phyloP scores from a whole-genome alignment of 2,888 invertebrate genomes.

The Ferrisia virgata region DNA sequence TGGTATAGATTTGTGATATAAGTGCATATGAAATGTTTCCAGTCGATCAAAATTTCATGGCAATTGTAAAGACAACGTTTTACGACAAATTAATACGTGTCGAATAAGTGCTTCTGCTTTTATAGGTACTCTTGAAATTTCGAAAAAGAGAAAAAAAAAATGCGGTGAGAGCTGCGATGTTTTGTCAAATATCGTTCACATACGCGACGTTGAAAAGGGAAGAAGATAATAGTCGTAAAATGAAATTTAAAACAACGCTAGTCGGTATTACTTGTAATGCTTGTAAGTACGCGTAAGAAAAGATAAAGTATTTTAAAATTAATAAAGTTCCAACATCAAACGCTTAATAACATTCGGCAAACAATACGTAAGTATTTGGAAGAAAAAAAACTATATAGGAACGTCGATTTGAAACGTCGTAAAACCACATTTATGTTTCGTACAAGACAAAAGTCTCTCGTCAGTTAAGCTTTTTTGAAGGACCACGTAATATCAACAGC shows the following conservation, averaged over 20 bases:
- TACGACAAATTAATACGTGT: neutral
- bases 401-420: conserved; percentile 13
- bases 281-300: neutral
- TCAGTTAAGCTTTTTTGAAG: conserved; percentile 23
- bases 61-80: neutral
- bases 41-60: neutral
- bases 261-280: neutral
- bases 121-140: neutral
- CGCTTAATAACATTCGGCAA: conserved; percentile 4
- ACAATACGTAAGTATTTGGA: neutral
- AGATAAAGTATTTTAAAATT: neutral
- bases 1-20: neutral
- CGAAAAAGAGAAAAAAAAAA: neutral
- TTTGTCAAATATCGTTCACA: neutral
- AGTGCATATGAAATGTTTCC: neutral
- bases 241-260: conserved; percentile 7
- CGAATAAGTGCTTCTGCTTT: neutral
- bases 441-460: conserved; percentile 1
- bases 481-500: conserved; percentile 31
- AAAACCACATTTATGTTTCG: neutral
- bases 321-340: conserved; percentile 15
- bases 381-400: neutral
- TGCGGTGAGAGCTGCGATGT: neutral
- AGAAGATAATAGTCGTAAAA: neutral
- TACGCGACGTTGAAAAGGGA: neutral